These are phyloP conservation scores for Ophion ellenae DNA, from an alignment of 2,888 invertebrate genomes.

Conservation along the genomic window DNA sequence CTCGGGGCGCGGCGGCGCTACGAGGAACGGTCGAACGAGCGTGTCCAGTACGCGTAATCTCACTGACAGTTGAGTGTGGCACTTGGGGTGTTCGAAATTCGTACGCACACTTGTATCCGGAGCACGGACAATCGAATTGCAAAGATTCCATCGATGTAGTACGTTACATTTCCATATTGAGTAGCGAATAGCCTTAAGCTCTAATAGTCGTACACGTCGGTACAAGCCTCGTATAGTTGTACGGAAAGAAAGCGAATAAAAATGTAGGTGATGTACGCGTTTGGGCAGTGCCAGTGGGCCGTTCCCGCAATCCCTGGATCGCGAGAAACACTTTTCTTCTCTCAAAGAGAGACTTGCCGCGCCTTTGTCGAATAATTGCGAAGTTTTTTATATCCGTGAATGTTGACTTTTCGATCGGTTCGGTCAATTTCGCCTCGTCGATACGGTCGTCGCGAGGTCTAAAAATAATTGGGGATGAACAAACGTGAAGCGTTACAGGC, in stretches of 20 bases:
- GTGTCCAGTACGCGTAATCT: conserved; percentile 21
- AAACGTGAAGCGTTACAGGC: background rate
- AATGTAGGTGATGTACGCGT: conserved; percentile 37
- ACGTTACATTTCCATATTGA: conserved; percentile 39
- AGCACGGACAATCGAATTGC: background rate
- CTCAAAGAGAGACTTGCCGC: background rate
- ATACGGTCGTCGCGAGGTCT: background rate
- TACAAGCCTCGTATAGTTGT: conserved; percentile 19
- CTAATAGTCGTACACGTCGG: conserved; percentile 29
- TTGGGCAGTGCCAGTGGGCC: conserved; percentile 54
- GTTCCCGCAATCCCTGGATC: conserved; percentile 45
- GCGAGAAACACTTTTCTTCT: conserved; percentile 14
- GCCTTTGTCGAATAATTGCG: background rate
- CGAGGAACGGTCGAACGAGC: conserved; percentile 18
- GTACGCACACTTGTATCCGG: conserved; percentile 8
- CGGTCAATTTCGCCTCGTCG: background rate
- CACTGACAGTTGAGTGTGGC: conserved; percentile 37
- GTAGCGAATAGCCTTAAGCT: conserved; percentile 42
- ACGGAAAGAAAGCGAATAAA: conserved; percentile 7
- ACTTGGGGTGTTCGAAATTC: conserved; percentile 32
- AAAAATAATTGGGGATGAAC: conserved; percentile 10
- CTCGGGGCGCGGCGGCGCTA: conserved; percentile 5
- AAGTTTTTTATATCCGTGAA: background rate
- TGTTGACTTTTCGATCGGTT: background rate
- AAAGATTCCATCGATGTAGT: conserved; percentile 60